These are phyloP conservation scores for Helogale parvula DNA, from an alignment of 2,113 vertebrate genomes.

Conservation along the genomic window DNA sequence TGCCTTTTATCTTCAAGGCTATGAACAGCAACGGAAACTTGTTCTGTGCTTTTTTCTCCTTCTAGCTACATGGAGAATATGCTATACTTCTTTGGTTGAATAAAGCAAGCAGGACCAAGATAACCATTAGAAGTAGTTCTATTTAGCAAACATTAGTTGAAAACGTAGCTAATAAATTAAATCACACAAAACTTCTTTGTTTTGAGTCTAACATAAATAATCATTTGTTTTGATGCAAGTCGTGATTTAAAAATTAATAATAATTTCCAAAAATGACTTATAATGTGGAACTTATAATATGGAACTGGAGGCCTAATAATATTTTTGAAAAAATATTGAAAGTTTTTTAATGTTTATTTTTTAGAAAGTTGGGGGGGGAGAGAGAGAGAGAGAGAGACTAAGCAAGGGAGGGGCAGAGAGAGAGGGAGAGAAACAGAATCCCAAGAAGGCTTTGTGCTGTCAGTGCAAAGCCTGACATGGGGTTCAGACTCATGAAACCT, in stretches of 20 bases:
- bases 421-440: no score
- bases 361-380: no score
- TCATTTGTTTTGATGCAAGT: neutral
- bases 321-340: constrained; percentile 11
- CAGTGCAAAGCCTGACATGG: no score
- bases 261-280: constrained; percentile 58
- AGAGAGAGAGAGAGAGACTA: no score
- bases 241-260: constrained; percentile 54
- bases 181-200: constrained; percentile 30
- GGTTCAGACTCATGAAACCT: no score
- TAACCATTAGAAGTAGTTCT: constrained; percentile 43
- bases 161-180: constrained; percentile 48
- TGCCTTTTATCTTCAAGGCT: neutral
- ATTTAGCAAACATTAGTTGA: constrained; percentile 35
- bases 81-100: neutral
- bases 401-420: no score
- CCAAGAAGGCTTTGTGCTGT: no score
- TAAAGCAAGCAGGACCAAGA: neutral
- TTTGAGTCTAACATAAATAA: constrained; percentile 23
- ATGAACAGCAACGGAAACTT: neutral
- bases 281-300: constrained; percentile 45
- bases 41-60: neutral
- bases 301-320: constrained; percentile 45
- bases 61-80: neutral
- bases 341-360: no score